Base-by-base conservation (phyloP, 2,888 invertebrate species). In the Halictus quadricinctus region DNA sequence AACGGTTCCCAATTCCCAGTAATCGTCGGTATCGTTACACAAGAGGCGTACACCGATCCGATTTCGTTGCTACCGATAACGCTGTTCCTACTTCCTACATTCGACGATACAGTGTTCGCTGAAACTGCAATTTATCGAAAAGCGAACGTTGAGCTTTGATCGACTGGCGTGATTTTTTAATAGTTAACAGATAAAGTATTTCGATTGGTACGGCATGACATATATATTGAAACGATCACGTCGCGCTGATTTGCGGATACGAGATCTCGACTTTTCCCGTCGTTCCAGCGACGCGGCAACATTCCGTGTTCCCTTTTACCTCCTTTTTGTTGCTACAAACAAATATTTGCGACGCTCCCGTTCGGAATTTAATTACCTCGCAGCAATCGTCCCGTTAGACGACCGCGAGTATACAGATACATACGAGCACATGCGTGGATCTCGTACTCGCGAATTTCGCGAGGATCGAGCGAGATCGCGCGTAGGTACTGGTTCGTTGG, bases 1-100 rank as follows among this genome's bases (percentile, higher is more conserved):
- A 36, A 36, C 36, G 36, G 5, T 36, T n/a, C 12, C n/a, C 54
- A 3, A 21, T 80, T 79, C 79, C 69, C 72, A 48, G 41, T n/a
- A 5, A 69, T 74, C 25, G 60, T 73, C 54, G 60, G 3, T 25
- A 25, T 12, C 80, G 82, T 36, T 83, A 46, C 50, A 80, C 50
- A 54, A 74, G 80, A 83, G 88, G 89, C 89, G 88, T 89, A 54
- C 66, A 72, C 58, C 13, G 15, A 25, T 41, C n/a, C n/a, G 66
- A 43, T 83, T 78, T 79, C 73, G 3, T 18, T 6, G 43, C 0
- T 5, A 4, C 21, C 36, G 41, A 69, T 69, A 69, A 41, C 18
- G 21, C 41, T 29, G 18, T 8, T 29, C n/a, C 29, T 15, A 7
- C 18, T 7, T 18, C 7, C 29, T 29, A 46, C 72, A 15, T 10